These are phyloP conservation scores for Portevinia maculata DNA, from an alignment of 2,888 invertebrate species.

Conservation along the genomic window DNA sequence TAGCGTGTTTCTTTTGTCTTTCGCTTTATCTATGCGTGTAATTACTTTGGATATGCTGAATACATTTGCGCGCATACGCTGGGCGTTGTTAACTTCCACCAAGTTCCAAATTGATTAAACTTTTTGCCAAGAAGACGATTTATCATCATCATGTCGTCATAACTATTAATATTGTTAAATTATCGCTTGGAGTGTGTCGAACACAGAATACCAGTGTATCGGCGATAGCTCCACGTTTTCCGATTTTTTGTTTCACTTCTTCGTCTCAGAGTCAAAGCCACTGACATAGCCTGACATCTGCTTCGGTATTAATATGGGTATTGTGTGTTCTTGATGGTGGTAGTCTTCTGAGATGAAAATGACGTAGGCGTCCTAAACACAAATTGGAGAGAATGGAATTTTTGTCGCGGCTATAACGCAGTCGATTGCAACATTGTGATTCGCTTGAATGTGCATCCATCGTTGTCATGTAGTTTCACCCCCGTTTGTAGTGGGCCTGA, in stretches of 20 bases:
- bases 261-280: too few relatives aligned
- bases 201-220: background rate
- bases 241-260: background rate
- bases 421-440: conserved; percentile 61
- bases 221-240: conserved; percentile 27
- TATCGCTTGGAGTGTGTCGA: conserved; percentile 17
- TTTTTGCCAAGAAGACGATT: conserved; percentile 38
- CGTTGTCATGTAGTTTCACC: background rate
- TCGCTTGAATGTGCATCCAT: conserved; percentile 57
- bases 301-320: conserved; percentile 12
- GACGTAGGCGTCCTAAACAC: conserved; percentile 41
- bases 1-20: conserved; percentile 16
- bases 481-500: conserved; percentile 12
- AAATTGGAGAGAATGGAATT: conserved; percentile 2
- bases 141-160: conserved; percentile 44
- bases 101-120: conserved; percentile 34
- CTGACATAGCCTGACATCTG: background rate
- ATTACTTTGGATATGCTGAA: conserved; percentile 48
- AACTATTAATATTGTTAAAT: conserved; percentile 42
- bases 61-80: conserved; percentile 4
- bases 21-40: conserved; percentile 22
- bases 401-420: conserved; percentile 1
- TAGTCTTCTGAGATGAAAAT: background rate
- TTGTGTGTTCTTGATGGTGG: conserved; percentile 3
- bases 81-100: conserved; percentile 47